Evolutionary conservation across 2,113 vertebrate species (phyloP).

Genomic region (Lathamus discolor): DNA sequence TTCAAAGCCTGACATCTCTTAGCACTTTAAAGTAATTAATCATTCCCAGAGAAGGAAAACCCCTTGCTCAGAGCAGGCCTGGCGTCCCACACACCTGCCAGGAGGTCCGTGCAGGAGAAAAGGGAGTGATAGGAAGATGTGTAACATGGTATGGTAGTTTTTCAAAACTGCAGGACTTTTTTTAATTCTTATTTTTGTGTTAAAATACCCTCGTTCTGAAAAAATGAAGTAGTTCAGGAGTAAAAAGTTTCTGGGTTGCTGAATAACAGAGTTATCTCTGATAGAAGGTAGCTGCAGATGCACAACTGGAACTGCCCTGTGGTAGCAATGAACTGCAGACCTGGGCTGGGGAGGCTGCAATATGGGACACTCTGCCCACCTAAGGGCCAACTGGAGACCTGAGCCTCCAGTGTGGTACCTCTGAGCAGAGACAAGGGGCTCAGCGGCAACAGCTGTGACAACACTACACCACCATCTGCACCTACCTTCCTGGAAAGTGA

Average conservation of each 20-base stretch:
- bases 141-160: background rate
- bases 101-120: background rate
- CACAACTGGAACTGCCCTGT: background rate
- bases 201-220: background rate
- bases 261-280: background rate
- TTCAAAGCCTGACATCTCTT: background rate
- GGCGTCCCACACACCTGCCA: background rate
- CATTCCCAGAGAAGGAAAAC: background rate
- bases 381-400: background rate
- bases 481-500: slow-evolving; percentile 82
- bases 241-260: background rate
- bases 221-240: background rate
- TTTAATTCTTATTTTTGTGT: background rate
- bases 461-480: rapidly evolving
- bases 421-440: background rate
- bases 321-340: background rate
- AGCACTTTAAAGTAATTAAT: background rate
- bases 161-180: background rate
- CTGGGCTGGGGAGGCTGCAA: rapidly evolving
- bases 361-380: background rate
- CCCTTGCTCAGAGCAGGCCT: background rate
- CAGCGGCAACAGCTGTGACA: background rate
- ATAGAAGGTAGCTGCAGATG: background rate
- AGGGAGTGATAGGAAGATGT: background rate
- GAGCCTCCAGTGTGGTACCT: background rate